Evolutionary conservation across 1,140 invertebrate genomes (phyloP).

Genomic region (Brachionus asplanchnoidis): DNA sequence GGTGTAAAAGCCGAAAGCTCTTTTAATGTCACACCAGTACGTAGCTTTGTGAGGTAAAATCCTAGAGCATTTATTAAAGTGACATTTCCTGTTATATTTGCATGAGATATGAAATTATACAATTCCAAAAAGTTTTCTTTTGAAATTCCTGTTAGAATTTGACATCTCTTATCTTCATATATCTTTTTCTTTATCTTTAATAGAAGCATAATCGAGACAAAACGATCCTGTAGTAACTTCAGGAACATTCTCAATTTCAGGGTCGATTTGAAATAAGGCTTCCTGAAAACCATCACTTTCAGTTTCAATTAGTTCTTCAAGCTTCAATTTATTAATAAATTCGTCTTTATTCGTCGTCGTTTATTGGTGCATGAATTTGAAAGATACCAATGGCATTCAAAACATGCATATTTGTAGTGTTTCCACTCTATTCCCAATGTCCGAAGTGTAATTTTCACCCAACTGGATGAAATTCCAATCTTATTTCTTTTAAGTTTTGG

Average conservation of each 20-base stretch:
- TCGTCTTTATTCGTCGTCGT: too few relatives aligned
- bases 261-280: background rate
- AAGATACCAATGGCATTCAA: background rate
- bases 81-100: too few relatives aligned
- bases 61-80: too few relatives aligned
- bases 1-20: too few relatives aligned
- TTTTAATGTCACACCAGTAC: too few relatives aligned
- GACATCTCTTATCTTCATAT: too few relatives aligned
- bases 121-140: too few relatives aligned
- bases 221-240: background rate
- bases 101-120: too few relatives aligned
- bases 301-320: background rate
- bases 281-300: background rate
- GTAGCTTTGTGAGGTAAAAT: too few relatives aligned
- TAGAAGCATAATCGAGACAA: background rate
- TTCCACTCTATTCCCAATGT: background rate
- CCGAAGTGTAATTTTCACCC: background rate
- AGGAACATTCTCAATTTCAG: background rate
- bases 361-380: background rate
- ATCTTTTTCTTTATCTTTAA: too few relatives aligned
- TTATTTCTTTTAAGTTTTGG: too few relatives aligned
- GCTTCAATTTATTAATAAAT: background rate
- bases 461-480: background rate
- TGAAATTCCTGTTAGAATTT: too few relatives aligned
- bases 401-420: background rate